phyloP scores from a whole-genome alignment of 2,797 vertebrate species.

The Clarias laeviceps region DNA sequence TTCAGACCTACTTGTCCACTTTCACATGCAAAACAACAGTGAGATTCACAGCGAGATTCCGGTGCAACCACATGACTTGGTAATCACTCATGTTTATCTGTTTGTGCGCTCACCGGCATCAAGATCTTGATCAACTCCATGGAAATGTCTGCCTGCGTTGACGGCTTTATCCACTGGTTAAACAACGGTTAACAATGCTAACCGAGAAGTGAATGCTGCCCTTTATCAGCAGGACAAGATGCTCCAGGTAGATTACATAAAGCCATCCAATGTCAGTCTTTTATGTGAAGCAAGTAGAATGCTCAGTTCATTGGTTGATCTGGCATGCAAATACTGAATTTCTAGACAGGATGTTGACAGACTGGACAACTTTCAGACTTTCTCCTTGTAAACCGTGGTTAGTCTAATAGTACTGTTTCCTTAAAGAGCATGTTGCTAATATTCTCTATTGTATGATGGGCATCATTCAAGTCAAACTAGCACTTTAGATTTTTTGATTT shows the following conservation, averaged over 20 bases:
- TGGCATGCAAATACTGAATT: not conserved
- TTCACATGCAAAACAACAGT: not conserved
- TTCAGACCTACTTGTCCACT: not conserved
- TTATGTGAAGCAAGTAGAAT: slow-evolving; percentile 10
- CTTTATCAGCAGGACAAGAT: slow-evolving; percentile 51
- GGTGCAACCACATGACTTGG: not conserved
- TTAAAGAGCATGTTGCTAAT: not conserved
- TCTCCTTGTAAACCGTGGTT: not conserved
- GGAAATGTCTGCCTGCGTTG: slow-evolving; percentile 46
- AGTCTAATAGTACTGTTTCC: not conserved
- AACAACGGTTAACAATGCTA: slow-evolving; percentile 49
- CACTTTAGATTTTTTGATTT: too few species aligned
- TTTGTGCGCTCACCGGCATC: slow-evolving; percentile 19
- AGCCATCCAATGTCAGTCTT: slow-evolving; percentile 18
- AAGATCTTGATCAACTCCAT: slow-evolving; percentile 26
- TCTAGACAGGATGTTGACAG: not conserved
- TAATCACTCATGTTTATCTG: slow-evolving; percentile 48
- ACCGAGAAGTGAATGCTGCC: slow-evolving; percentile 29
- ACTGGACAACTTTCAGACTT: not conserved
- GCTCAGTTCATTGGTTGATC: slow-evolving; percentile 4
- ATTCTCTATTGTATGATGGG: not conserved
- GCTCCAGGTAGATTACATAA: slow-evolving; percentile 45
- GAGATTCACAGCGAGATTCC: not conserved
- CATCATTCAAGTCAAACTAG: too few species aligned
- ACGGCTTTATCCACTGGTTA: slow-evolving; percentile 41